phyloP scores from a whole-genome alignment of 2,797 vertebrate species.

The Mallotus villosus region DNA sequence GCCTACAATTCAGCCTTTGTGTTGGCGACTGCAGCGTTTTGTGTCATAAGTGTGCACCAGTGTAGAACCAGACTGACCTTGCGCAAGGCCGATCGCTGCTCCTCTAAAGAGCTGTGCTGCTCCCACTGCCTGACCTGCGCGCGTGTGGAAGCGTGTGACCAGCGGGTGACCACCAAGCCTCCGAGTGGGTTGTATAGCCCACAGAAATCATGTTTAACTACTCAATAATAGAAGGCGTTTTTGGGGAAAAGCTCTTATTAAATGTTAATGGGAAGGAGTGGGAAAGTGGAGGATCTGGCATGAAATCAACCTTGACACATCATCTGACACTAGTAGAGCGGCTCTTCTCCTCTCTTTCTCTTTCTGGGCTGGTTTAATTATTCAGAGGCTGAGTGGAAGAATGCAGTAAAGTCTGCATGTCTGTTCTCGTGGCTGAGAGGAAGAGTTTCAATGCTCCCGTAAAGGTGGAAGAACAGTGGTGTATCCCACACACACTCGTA shows the following conservation, averaged over 20 bases:
- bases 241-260: conserved; percentile 43
- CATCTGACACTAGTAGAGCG: conserved; percentile 38
- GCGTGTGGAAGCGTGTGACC: no score
- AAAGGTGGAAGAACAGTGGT: not conserved
- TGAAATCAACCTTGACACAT: conserved; percentile 50
- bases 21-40: not conserved
- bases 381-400: conserved; percentile 40
- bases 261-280: conserved; percentile 47
- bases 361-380: conserved; percentile 36
- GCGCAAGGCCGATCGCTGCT: not conserved
- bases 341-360: conserved; percentile 8
- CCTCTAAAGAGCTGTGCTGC: not conserved
- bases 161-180: not conserved
- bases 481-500: no score
- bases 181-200: conserved; percentile 21
- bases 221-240: conserved; percentile 54
- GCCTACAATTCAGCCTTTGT: not conserved
- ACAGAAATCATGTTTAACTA: conserved; percentile 42
- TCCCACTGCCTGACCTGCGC: no score
- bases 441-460: conserved; percentile 17
- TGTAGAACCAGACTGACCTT: conserved; percentile 3
- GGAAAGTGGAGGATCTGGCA: conserved; percentile 47
- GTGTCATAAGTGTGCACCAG: conserved; percentile 9
- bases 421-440: conserved; percentile 30
- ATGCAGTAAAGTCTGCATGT: conserved; percentile 27